Conservation (phyloP, 2,888 invertebrate genomes). For the Conomelus anceps region DNA sequence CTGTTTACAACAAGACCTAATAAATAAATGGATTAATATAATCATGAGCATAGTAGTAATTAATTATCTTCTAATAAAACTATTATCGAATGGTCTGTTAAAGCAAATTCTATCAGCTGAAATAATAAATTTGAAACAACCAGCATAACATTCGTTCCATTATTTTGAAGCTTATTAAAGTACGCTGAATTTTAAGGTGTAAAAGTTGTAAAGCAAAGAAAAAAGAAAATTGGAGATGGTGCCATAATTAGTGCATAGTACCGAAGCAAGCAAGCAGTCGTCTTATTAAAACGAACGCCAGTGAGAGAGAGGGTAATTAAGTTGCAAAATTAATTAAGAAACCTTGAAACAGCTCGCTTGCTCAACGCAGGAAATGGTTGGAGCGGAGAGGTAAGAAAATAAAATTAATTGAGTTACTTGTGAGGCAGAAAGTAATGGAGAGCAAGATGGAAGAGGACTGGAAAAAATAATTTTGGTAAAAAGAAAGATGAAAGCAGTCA, state of each 20-base stretch:
- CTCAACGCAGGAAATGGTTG: neutral
- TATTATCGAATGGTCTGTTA: too few species aligned
- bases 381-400: neutral
- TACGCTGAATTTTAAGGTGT: too few species aligned
- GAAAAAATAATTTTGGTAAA: neutral
- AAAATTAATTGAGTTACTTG: neutral
- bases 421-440: neutral
- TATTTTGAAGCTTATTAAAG: neutral
- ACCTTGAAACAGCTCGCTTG: neutral
- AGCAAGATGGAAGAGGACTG: neutral
- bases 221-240: neutral
- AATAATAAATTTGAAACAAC: too few species aligned
- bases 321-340: neutral
- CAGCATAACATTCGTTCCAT: neutral
- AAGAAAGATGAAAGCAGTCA: neutral
- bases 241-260: neutral
- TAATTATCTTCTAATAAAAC: too few species aligned
- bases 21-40: too few species aligned
- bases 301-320: neutral
- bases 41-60: too few species aligned
- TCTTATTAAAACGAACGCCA: neutral
- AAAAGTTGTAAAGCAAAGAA: too few species aligned
- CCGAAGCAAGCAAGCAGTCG: neutral
- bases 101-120: too few species aligned
- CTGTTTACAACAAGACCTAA: too few species aligned